Evolutionary conservation across 2,888 invertebrate species (phyloP).

Genomic region (Muscina levida): DNA sequence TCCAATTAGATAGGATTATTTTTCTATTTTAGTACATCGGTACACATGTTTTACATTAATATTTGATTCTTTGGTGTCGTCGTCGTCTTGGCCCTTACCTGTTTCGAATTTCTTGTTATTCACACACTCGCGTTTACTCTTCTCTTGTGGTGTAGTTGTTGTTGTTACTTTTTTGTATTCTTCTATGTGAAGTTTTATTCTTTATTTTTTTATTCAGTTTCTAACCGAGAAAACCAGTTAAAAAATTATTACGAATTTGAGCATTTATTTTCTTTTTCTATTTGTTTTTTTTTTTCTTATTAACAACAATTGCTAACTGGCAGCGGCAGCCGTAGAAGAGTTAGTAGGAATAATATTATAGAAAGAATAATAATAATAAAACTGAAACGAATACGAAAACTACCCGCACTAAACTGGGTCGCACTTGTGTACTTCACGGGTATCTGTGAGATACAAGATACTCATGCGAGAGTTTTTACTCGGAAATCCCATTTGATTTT

Average conservation of each 20-base stretch:
- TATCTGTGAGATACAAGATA: conserved; percentile 59
- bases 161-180: conserved; percentile 20
- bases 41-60: no score
- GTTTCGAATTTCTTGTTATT: conserved; percentile 19
- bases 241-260: not conserved
- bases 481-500: conserved; percentile 3
- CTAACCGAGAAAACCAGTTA: not conserved
- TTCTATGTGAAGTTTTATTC: conserved; percentile 5
- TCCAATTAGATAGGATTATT: not conserved
- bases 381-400: conserved; percentile 45
- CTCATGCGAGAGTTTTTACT: conserved; percentile 27
- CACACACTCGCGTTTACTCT: not conserved
- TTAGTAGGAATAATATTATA: not conserved
- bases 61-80: not conserved
- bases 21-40: not conserved
- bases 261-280: not conserved
- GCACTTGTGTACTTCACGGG: conserved; percentile 46
- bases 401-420: conserved; percentile 39
- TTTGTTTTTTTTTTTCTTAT: conserved; percentile 3
- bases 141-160: not conserved
- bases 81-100: conserved; percentile 32
- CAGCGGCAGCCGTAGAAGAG: not conserved
- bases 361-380: conserved; percentile 6
- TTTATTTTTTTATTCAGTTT: not conserved
- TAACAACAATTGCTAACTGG: not conserved